A percentile compares a stretch with the other conserved stretches of the same genome.
Conservation (phyloP, 1,140 invertebrate species). For the Pentalonia nigronervosa region DNA sequence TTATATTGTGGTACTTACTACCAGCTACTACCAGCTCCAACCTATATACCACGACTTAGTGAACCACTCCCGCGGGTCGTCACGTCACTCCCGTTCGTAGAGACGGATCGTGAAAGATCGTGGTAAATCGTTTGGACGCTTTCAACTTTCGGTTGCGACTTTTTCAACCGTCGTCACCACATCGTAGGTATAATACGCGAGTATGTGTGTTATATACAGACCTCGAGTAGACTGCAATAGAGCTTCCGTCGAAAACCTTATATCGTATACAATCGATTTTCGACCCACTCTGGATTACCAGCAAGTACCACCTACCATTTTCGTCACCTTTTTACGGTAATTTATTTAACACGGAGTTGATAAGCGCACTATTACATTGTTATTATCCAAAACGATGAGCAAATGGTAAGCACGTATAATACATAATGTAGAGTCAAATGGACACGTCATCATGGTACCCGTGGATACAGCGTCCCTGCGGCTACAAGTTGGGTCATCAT, state of each 20-base stretch:
- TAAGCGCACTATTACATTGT: too few relatives aligned
- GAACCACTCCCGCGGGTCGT: too few relatives aligned
- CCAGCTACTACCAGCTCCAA: too few relatives aligned
- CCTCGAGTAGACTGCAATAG: not conserved
- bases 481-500: not conserved
- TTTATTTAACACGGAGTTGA: too few relatives aligned
- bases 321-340: too few relatives aligned
- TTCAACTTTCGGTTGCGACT: not conserved
- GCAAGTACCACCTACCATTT: not conserved
- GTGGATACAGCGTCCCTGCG: not conserved
- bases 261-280: not conserved
- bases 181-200: too few relatives aligned
- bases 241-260: not conserved
- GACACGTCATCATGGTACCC: not conserved
- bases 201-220: not conserved
- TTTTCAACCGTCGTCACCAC: not conserved
- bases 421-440: too few relatives aligned
- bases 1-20: too few relatives aligned
- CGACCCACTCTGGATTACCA: not conserved
- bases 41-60: not conserved
- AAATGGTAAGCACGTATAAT: too few relatives aligned
- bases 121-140: not conserved
- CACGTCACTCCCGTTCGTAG: too few relatives aligned
- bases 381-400: too few relatives aligned
- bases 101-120: not conserved